A percentile compares a stretch with the other conserved stretches of the same genome.
Conservation (phyloP, 1,140 invertebrate genomes). For the Ectropis grisescens region DNA sequence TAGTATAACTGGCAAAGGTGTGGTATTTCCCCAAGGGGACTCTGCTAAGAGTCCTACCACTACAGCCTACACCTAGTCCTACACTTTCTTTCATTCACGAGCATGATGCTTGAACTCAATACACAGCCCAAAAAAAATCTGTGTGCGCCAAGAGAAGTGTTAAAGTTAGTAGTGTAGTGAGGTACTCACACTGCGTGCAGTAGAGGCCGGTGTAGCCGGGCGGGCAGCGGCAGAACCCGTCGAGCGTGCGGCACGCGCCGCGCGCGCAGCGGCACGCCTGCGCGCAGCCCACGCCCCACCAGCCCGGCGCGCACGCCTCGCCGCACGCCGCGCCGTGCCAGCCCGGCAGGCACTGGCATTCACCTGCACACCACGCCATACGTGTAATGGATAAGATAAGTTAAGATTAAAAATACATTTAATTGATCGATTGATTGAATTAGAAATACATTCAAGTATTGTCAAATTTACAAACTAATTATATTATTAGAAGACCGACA, state of each 20-base stretch:
- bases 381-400: no score
- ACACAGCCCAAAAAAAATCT: no score
- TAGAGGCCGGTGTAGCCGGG: constrained; percentile 84
- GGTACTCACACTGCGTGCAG: constrained; percentile 79
- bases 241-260: constrained; percentile 83
- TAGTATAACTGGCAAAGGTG: no score
- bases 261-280: constrained; percentile 89
- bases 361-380: constrained; percentile 69
- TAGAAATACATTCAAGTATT: not conserved
- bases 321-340: constrained; percentile 87
- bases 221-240: constrained; percentile 85
- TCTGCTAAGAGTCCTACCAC: no score
- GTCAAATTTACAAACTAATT: no score
- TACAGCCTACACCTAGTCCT: not conserved
- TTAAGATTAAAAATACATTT: no score
- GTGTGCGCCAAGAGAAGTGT: no score
- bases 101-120: no score
- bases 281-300: constrained; percentile 88
- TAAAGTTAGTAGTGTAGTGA: no score
- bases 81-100: not conserved
- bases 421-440: not conserved
- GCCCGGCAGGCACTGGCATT: constrained; percentile 88
- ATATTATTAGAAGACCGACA: no score
- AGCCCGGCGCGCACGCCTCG: constrained; percentile 83
- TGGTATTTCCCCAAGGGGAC: no score